Conservation (phyloP, 2,113 vertebrate species). For the Alexandromys fortis region DNA sequence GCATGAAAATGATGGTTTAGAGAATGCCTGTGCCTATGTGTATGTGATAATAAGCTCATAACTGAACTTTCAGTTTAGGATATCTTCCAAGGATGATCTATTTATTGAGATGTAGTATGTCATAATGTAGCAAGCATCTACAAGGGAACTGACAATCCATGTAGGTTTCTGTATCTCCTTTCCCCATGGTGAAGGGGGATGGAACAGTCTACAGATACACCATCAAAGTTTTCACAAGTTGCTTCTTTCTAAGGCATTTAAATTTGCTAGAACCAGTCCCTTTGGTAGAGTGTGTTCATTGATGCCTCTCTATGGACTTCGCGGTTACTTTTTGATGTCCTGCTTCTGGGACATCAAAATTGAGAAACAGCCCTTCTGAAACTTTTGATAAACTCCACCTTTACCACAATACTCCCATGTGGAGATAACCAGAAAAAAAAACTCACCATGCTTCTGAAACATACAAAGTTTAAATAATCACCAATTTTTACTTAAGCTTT, state of each 20-base stretch:
- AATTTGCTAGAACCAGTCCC: background rate
- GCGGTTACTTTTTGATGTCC: background rate
- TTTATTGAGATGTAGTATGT: background rate
- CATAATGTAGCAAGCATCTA: fast-evolving
- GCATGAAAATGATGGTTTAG: fast-evolving
- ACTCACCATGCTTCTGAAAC: background rate
- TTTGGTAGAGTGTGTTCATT: background rate
- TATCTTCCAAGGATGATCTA: background rate
- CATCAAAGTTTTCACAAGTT: background rate
- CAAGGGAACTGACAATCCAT: background rate
- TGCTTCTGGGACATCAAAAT: background rate
- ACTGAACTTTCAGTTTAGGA: background rate
- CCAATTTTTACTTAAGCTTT: background rate
- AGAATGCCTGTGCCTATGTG: fast-evolving
- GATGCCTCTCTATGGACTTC: background rate
- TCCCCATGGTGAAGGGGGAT: background rate
- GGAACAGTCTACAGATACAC: background rate
- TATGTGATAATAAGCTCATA: background rate
- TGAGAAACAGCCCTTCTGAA: background rate
- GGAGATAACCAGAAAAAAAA: background rate
- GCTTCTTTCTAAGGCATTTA: background rate
- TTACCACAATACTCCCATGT: background rate
- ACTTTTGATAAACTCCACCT: background rate
- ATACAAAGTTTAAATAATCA: background rate
- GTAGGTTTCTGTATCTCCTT: fast-evolving